Conservation (phyloP, 2,797 vertebrate species). For the Poecilia wingei region DNA sequence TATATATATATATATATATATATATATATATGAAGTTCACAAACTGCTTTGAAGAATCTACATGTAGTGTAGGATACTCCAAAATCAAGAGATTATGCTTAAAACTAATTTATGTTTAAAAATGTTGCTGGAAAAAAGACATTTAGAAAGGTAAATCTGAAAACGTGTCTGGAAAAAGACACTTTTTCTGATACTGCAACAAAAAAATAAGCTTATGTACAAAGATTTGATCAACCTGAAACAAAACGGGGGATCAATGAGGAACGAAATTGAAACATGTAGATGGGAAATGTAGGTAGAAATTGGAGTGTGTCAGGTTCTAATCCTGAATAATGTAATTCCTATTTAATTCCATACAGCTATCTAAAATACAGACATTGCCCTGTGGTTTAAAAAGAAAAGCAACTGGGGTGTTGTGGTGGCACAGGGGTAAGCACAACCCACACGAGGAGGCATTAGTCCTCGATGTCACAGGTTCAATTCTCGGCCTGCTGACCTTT, state of each 20-base stretch:
- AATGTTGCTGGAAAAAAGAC: not conserved
- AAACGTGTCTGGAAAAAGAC: not conserved
- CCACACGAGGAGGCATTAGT: too few relatives aligned
- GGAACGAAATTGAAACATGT: not conserved
- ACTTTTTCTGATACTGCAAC: not conserved
- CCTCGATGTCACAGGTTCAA: too few relatives aligned
- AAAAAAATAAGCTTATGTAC: not conserved
- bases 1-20: too few relatives aligned
- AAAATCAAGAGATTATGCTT: not conserved
- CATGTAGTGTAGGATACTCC: not conserved
- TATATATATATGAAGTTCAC: not conserved
- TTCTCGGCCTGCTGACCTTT: too few relatives aligned
- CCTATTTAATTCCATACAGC: not conserved
- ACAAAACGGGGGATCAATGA: not conserved
- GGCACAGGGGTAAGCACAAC: too few relatives aligned
- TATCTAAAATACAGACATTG: not conserved
- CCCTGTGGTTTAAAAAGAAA: not conserved
- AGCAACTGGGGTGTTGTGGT: too few relatives aligned
- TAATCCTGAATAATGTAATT: not conserved
- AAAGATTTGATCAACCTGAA: not conserved
- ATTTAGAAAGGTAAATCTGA: not conserved
- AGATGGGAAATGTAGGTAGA: not conserved
- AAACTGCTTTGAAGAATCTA: conserved; percentile 7
- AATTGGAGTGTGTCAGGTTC: not conserved
- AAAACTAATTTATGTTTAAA: not conserved